These are phyloP conservation scores for Callithrix jacchus DNA, from an alignment of 2,113 vertebrate genomes.

Conservation along the genomic window DNA sequence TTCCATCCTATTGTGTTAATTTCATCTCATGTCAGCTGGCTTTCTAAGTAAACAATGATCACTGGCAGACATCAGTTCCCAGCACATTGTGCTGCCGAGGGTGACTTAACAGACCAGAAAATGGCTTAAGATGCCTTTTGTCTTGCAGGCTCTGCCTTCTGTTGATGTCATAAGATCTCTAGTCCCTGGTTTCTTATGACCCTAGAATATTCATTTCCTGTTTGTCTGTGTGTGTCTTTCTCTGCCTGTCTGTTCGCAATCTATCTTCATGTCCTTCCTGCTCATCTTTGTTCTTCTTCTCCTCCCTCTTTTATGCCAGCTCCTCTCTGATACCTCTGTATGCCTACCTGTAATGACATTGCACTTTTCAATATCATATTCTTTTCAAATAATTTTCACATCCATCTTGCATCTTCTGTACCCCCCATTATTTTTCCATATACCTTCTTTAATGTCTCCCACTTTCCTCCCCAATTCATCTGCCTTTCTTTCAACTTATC, in stretches of 20 bases:
- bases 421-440: background rate
- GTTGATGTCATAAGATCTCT: conserved; percentile 57
- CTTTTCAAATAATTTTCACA: background rate
- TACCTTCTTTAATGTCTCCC: background rate
- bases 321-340: background rate
- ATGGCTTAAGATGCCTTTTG: conserved; percentile 73
- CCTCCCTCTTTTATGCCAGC: background rate
- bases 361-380: background rate
- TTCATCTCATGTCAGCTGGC: conserved; percentile 72
- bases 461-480: background rate
- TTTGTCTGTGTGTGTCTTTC: conserved; percentile 8
- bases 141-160: conserved; percentile 65
- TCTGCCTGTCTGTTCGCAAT: conserved; percentile 23
- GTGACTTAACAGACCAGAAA: conserved; percentile 78
- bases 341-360: background rate
- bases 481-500: background rate
- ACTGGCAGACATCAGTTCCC: conserved; percentile 76
- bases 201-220: conserved; percentile 55
- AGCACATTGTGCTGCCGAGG: conserved; percentile 60
- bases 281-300: background rate
- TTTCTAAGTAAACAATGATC: conserved; percentile 81
- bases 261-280: background rate
- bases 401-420: background rate
- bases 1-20: conserved; percentile 81
- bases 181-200: conserved; percentile 45